These are phyloP conservation scores for Tetragonula carbonaria DNA, from an alignment of 2,888 invertebrate species.

Conservation along the genomic window DNA sequence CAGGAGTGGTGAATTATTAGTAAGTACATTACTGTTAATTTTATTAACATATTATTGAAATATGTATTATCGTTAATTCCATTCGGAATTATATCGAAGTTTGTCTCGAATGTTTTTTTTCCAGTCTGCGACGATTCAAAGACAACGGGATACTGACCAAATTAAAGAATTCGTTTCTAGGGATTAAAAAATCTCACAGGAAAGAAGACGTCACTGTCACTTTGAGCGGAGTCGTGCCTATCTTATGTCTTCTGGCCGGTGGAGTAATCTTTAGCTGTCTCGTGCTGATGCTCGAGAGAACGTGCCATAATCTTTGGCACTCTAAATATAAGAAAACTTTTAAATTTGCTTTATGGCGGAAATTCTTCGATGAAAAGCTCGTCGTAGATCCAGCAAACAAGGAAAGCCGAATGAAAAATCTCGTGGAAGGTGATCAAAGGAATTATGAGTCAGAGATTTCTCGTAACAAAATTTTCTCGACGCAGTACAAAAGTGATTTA, in stretches of 20 bases:
- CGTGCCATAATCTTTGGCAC: slow-evolving; percentile 5
- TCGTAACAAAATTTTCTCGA: background rate
- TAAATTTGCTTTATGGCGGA: background rate
- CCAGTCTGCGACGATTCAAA: slow-evolving; percentile 72
- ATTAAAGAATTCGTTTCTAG: slow-evolving; percentile 58
- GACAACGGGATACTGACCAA: slow-evolving; percentile 72
- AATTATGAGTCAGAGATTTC: background rate
- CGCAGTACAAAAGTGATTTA: background rate
- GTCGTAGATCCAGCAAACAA: background rate
- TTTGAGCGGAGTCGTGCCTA: slow-evolving; percentile 68
- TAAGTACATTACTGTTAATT: slow-evolving; percentile 45
- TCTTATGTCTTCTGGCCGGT: slow-evolving; percentile 66
- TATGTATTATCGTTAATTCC: background rate
- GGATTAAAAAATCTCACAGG: background rate
- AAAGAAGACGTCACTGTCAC: slow-evolving; percentile 49
- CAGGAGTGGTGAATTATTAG: slow-evolving; percentile 70
- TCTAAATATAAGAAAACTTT: background rate
- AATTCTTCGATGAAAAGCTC: background rate
- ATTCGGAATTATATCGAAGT: too few relatives aligned
- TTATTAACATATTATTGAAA: background rate
- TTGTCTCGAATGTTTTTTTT: background rate
- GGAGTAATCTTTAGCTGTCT: slow-evolving; percentile 66
- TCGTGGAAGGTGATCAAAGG: background rate
- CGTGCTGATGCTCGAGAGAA: slow-evolving; percentile 67
- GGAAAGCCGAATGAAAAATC: background rate